A percentile compares a stretch with the other conserved stretches of the same genome.
These are phyloP conservation scores for Andrena bucephala DNA, from an alignment of 2,888 invertebrate genomes.

Conservation along the genomic window DNA sequence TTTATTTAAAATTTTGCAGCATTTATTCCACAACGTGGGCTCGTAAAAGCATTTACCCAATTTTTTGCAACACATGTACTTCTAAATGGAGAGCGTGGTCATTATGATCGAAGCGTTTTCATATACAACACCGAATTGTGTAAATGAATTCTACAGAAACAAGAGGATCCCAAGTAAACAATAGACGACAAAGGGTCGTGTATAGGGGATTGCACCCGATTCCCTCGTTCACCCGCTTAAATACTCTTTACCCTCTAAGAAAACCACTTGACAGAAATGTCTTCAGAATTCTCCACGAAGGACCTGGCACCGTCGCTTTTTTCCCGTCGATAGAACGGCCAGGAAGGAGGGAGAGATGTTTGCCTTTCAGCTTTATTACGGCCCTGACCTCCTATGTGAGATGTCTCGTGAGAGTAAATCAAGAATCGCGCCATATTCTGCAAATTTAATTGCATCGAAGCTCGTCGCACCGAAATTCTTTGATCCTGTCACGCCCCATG, in stretches of 20 bases:
- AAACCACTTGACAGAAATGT: slow-evolving; percentile 39
- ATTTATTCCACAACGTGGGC: neutral
- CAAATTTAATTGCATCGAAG: neutral
- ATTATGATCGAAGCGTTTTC: neutral
- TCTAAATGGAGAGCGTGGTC: neutral
- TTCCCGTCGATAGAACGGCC: slow-evolving; percentile 40
- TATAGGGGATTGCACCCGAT: neutral
- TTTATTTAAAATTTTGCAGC: neutral
- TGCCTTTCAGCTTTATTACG: slow-evolving; percentile 66
- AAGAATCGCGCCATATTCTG: slow-evolving; percentile 20
- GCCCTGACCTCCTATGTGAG: slow-evolving; percentile 71
- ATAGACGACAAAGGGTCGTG: slow-evolving; percentile 6
- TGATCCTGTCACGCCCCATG: neutral
- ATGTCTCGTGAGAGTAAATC: slow-evolving; percentile 46
- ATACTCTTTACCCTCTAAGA: neutral
- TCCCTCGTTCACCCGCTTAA: neutral
- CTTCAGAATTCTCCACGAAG: slow-evolving; percentile 30
- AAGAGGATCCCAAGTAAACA: slow-evolving; percentile 35
- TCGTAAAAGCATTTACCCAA: neutral
- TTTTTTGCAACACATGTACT: neutral
- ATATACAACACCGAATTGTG: neutral
- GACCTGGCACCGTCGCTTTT: slow-evolving; percentile 24
- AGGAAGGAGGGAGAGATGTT: slow-evolving; percentile 54
- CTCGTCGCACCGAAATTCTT: neutral
- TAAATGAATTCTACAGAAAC: neutral